Conservation (phyloP, 2,888 invertebrate genomes). For the Unio pictorum region DNA sequence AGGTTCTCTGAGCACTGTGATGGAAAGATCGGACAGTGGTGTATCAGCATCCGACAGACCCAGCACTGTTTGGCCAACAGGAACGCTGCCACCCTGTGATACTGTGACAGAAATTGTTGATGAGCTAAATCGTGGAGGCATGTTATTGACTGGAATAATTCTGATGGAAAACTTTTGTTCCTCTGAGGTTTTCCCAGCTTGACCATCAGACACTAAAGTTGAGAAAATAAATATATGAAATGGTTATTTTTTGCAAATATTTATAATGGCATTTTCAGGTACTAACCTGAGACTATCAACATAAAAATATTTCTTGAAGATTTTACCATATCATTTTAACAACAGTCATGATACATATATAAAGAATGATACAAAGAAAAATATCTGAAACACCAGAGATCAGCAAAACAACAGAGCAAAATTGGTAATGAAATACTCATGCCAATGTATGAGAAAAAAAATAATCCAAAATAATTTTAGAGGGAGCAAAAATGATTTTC, state of each 20-base stretch:
- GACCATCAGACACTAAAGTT: conserved; percentile 51
- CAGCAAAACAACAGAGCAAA: too few relatives aligned
- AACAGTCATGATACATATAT: too few relatives aligned
- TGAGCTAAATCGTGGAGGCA: conserved; percentile 50
- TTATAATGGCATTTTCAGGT: too few relatives aligned
- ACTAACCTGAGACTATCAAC: neutral
- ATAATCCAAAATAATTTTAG: too few relatives aligned
- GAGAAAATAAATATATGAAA: neutral
- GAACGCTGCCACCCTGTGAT: conserved; percentile 48
- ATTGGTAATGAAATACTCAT: too few relatives aligned
- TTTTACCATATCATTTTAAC: too few relatives aligned
- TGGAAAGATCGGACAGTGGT: conserved; percentile 36
- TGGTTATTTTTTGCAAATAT: too few relatives aligned
- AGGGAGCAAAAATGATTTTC: too few relatives aligned
- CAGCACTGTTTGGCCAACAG: conserved; percentile 47
- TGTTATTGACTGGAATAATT: conserved; percentile 63
- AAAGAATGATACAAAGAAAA: too few relatives aligned
- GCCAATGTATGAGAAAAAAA: too few relatives aligned
- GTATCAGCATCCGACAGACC: conserved; percentile 60
- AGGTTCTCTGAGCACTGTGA: conserved; percentile 50
- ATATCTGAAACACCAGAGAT: too few relatives aligned
- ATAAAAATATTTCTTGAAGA: too few relatives aligned
- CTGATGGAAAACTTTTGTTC: conserved; percentile 59
- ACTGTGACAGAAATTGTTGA: conserved; percentile 41
- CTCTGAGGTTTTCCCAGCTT: conserved; percentile 25